Conservation (phyloP, 1,140 invertebrate species). For the Bombus ignitus region DNA sequence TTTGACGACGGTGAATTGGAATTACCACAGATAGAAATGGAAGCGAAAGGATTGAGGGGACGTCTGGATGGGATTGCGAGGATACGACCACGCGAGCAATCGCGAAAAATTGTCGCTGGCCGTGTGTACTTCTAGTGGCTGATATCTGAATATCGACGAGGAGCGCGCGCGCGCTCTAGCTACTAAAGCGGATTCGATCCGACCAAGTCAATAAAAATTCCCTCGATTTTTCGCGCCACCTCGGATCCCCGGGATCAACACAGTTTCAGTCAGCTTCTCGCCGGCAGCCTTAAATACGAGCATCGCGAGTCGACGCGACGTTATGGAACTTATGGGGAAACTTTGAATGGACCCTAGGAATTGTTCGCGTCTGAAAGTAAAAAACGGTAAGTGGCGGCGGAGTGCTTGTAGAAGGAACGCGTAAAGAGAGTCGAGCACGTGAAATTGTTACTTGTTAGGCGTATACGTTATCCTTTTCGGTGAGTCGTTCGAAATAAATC, state of each 20-base stretch:
- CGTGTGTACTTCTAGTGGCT: conserved; percentile 27
- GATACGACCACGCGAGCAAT: conserved; percentile 46
- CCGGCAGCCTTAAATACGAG: conserved; percentile 53
- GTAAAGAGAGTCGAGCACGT: background rate
- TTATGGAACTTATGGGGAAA: conserved; percentile 39
- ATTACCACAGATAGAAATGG: conserved; percentile 48
- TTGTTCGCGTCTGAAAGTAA: background rate
- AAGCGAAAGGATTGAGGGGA: conserved; percentile 4
- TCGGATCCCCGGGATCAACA: conserved; percentile 28
- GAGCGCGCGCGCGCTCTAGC: background rate
- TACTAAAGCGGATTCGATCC: conserved; percentile 22
- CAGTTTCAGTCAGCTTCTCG: conserved; percentile 1
- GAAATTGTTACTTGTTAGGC: background rate
- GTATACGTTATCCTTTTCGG: background rate
- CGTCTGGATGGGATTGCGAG: background rate
- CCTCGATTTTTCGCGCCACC: conserved; percentile 36
- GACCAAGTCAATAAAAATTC: conserved; percentile 53
- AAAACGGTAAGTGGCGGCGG: background rate
- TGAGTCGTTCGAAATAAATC: background rate
- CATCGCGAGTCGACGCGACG: conserved; percentile 10
- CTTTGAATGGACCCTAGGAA: conserved; percentile 24
- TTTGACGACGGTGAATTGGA: conserved; percentile 58
- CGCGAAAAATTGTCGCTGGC: conserved; percentile 55
- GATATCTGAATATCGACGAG: conserved; percentile 59
- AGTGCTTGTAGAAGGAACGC: background rate